Evolutionary conservation across 2,888 invertebrate species (phyloP).

Genomic region (Protonemura montana): DNA sequence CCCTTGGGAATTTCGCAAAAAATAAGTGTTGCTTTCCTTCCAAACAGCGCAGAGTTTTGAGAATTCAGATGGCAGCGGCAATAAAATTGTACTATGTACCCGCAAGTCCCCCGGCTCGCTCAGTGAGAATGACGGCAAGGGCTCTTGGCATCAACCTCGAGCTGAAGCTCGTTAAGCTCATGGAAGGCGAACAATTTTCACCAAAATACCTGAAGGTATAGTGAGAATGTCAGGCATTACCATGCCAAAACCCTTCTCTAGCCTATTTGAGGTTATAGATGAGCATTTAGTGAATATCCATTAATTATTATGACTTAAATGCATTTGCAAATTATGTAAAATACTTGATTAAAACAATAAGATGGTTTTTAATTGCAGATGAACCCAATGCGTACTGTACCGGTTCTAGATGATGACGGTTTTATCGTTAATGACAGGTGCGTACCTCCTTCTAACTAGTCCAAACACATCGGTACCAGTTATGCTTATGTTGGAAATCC

Average conservation of each 20-base stretch:
- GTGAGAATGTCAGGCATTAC: not conserved
- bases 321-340: too few relatives aligned
- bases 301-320: too few relatives aligned
- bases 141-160: conserved; percentile 2
- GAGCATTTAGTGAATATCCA: not conserved
- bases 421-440: conserved; percentile 71
- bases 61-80: not conserved
- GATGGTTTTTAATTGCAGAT: not conserved
- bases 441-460: not conserved
- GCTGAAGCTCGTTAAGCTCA: not conserved
- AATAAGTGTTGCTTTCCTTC: not conserved
- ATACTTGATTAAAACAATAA: too few relatives aligned
- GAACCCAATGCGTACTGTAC: conserved; percentile 57
- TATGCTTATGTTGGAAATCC: too few relatives aligned
- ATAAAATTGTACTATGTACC: conserved; percentile 9
- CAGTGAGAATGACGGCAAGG: not conserved
- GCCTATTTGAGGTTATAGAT: not conserved
- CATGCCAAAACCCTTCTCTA: not conserved
- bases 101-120: not conserved
- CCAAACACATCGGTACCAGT: too few relatives aligned
- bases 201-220: not conserved
- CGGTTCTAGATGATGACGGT: conserved; percentile 73
- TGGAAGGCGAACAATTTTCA: not conserved
- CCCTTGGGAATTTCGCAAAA: too few relatives aligned
- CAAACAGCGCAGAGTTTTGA: not conserved